phyloP scores from a whole-genome alignment of 2,888 invertebrate genomes.

The Dryococelus australis region DNA sequence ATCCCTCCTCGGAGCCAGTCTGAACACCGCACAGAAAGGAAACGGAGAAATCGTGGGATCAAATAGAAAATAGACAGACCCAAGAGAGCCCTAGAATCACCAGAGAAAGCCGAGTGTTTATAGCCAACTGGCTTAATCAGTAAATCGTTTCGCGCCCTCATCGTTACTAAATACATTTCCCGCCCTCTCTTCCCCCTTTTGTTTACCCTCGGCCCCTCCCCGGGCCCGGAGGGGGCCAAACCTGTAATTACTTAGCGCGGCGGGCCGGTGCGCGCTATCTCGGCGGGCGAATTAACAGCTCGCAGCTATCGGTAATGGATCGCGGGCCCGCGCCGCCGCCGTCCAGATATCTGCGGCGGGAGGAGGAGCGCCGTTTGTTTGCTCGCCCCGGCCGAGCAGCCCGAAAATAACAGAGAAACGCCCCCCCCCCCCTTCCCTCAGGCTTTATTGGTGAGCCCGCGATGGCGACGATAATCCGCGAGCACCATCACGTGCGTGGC shows the following conservation, averaged over 20 bases:
- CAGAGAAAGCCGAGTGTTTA: neutral
- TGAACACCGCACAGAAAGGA: neutral
- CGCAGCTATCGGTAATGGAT: conserved; percentile 16
- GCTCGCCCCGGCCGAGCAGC: neutral
- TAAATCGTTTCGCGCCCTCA: conserved; percentile 19
- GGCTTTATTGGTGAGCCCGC: too few species aligned
- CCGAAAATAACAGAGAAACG: neutral
- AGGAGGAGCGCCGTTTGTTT: neutral
- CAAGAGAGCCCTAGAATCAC: too few species aligned
- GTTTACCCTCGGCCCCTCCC: conserved; percentile 21
- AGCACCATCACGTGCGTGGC: neutral
- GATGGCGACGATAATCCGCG: neutral
- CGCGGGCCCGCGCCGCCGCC: neutral
- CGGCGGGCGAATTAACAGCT: conserved; percentile 1
- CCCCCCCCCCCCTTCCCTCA: too few species aligned
- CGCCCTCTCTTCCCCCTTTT: conserved; percentile 7
- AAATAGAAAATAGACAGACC: neutral
- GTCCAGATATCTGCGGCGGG: neutral
- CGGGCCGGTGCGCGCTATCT: neutral
- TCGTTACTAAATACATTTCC: conserved; percentile 27
- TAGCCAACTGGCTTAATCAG: neutral
- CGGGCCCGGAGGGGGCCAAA: neutral
- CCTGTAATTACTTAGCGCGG: conserved; percentile 16
- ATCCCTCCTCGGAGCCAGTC: neutral
- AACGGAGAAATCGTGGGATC: neutral